A percentile compares a stretch with the other conserved stretches of the same genome.
Conservation (phyloP, 1,140 invertebrate genomes). For the Halictus rubicundus region DNA sequence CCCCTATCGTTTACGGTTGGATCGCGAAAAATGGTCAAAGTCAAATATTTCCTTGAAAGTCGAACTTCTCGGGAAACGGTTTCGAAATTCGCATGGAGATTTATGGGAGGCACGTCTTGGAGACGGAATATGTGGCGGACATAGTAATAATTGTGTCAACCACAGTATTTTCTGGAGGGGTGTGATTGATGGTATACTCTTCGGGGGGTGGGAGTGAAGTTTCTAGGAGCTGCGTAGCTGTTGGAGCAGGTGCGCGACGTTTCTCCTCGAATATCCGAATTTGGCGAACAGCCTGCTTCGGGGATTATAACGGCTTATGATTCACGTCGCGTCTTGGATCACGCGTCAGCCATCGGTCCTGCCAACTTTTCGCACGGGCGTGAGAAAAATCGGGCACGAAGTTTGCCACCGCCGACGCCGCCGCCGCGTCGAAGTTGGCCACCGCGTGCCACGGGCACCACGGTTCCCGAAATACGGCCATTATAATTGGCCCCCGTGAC, state of each 20-base stretch:
- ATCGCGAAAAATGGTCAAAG: too few species aligned
- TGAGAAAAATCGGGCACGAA: conserved; percentile 49
- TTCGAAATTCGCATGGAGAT: too few species aligned
- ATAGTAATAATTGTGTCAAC: not conserved
- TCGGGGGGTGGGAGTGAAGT: too few species aligned
- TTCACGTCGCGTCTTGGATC: conserved; percentile 37
- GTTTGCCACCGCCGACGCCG: too few species aligned
- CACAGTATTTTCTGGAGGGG: not conserved
- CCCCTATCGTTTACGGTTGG: too few species aligned
- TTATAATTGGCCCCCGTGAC: conserved; percentile 41
- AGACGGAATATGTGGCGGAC: too few species aligned
- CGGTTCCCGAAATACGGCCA: conserved; percentile 52
- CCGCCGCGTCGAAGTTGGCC: conserved; percentile 27
- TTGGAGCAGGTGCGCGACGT: not conserved
- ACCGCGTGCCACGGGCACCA: conserved; percentile 12
- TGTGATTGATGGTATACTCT: not conserved
- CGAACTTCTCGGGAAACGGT: too few species aligned
- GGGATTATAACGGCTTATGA: conserved; percentile 34
- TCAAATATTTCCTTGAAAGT: too few species aligned
- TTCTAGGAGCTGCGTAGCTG: not conserved
- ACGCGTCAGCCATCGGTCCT: conserved; percentile 21
- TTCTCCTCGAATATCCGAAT: not conserved
- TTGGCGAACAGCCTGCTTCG: conserved; percentile 3
- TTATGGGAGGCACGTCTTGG: too few species aligned
- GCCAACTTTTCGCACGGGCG: conserved; percentile 49